phyloP scores from a whole-genome alignment of 2,888 invertebrate species.

The Trissolcus brochymenae region DNA sequence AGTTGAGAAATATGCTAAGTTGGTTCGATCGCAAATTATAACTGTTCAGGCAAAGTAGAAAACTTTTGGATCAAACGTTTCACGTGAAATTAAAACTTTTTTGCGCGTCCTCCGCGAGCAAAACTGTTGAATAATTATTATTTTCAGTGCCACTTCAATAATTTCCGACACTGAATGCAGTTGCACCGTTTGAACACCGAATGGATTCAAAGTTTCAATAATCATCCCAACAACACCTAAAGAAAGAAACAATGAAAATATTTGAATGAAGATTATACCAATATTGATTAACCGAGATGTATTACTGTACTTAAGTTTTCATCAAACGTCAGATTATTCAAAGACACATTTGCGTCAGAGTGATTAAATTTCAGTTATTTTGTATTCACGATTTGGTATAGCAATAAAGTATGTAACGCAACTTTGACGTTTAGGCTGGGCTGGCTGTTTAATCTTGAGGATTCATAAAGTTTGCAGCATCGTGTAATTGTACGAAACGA shows the following conservation, averaged over 20 bases:
- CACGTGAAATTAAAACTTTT: conserved; percentile 30
- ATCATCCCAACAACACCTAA: too few species aligned
- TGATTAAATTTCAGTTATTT: conserved; percentile 19
- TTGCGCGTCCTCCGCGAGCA: conserved; percentile 21
- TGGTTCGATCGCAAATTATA: conserved; percentile 60
- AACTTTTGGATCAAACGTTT: conserved; percentile 53
- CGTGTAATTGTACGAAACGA: conserved; percentile 43
- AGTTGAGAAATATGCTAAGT: conserved; percentile 62
- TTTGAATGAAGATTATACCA: not conserved
- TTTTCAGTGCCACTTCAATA: conserved; percentile 19
- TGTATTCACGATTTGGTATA: conserved; percentile 28
- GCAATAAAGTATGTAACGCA: conserved; percentile 29
- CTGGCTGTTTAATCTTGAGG: conserved; percentile 38
- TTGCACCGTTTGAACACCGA: not conserved
- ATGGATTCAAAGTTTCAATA: too few species aligned
- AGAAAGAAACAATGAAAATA: not conserved
- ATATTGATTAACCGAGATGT: not conserved
- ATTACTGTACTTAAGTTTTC: not conserved
- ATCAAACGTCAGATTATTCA: not conserved
- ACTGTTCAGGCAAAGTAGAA: conserved; percentile 56
- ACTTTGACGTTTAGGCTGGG: conserved; percentile 32
- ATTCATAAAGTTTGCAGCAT: conserved; percentile 45
- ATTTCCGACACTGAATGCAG: not conserved
- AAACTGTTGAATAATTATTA: conserved; percentile 32
- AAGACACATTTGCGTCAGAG: conserved; percentile 3